phyloP scores from a whole-genome alignment of 2,113 vertebrate genomes.

The Paratilapia polleni region DNA sequence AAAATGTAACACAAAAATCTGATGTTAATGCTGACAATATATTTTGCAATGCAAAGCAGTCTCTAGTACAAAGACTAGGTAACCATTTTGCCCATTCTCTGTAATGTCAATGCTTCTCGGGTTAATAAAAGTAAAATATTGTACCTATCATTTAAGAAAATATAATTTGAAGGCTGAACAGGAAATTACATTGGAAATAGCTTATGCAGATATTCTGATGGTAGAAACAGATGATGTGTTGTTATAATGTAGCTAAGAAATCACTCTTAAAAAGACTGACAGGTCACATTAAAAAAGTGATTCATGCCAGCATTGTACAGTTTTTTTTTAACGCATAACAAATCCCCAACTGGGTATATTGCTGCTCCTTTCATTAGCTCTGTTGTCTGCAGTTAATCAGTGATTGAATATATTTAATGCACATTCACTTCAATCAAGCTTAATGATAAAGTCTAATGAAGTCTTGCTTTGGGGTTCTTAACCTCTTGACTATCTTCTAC shows the following conservation, averaged over 20 bases:
- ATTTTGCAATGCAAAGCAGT: neutral
- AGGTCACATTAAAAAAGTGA: neutral
- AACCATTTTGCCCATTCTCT: neutral
- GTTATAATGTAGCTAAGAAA: no score
- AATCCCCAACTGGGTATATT: neutral
- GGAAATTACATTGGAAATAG: conserved; percentile 45
- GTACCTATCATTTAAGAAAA: neutral
- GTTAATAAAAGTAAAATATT: neutral
- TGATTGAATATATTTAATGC: conserved; percentile 26
- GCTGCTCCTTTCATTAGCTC: conserved; percentile 7
- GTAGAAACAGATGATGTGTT: no score
- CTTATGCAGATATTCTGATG: neutral
- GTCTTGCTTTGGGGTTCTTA: conserved; percentile 4
- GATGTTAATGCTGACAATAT: neutral
- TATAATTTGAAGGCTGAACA: neutral
- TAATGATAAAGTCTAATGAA: conserved; percentile 28
- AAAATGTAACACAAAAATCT: neutral
- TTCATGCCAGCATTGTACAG: neutral
- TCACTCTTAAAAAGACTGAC: conserved; percentile 10
- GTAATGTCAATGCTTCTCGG: neutral
- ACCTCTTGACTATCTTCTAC: neutral
- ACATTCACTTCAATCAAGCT: conserved; percentile 6
- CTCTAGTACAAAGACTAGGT: neutral
- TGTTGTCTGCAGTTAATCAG: neutral
- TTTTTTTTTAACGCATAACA: neutral